phyloP scores from a whole-genome alignment of 2,888 invertebrate species.

The Tryphoninae sp. region DNA sequence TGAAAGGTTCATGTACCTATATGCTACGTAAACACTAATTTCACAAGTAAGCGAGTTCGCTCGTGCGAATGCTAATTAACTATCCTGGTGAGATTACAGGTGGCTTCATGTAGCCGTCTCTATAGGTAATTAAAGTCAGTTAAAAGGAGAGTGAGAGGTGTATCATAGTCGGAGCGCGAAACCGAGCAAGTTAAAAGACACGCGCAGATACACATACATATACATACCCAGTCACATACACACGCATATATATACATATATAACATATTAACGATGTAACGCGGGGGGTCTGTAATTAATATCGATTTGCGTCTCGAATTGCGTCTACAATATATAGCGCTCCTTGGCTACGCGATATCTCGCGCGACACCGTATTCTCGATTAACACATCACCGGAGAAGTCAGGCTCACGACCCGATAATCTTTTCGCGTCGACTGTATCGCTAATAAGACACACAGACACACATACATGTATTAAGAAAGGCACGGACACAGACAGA shows the following conservation, averaged over 20 bases:
- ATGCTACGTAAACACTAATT: slow-evolving; percentile 34
- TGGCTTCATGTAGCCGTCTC: slow-evolving; percentile 33
- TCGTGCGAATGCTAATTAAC: slow-evolving; percentile 47
- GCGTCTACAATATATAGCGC: background rate
- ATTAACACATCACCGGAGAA: slow-evolving; percentile 75
- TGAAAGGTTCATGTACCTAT: background rate
- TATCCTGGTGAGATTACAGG: slow-evolving; percentile 43
- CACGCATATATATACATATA: background rate
- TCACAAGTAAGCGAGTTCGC: slow-evolving; percentile 19
- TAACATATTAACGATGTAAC: background rate
- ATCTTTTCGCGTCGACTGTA: slow-evolving; percentile 80
- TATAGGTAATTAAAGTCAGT: slow-evolving; percentile 46
- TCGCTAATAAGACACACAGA: slow-evolving; percentile 77
- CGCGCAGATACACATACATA: background rate
- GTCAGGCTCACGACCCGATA: slow-evolving; percentile 66
- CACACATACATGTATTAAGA: background rate
- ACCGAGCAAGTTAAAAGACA: background rate
- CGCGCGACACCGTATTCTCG: slow-evolving; percentile 66
- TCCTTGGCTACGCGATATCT: slow-evolving; percentile 20
- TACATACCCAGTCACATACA: background rate
- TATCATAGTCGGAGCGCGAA: background rate
- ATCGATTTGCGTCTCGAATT: slow-evolving; percentile 27
- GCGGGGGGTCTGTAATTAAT: background rate
- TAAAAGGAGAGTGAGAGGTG: slow-evolving; percentile 19
- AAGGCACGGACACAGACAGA: slow-evolving; percentile 66